Evolutionary conservation across 1,140 invertebrate species (phyloP).

Genomic region (Achatina immaculata): DNA sequence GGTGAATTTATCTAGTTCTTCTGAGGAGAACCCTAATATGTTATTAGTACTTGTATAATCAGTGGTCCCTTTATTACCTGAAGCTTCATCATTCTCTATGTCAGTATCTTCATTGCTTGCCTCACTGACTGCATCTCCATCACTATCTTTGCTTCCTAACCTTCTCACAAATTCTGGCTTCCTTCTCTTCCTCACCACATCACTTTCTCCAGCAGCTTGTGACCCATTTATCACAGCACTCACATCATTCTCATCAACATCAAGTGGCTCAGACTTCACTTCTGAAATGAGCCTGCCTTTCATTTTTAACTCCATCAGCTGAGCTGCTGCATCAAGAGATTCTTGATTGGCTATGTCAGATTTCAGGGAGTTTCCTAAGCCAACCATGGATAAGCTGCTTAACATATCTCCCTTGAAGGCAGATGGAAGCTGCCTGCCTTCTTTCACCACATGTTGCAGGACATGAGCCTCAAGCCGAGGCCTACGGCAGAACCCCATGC

Average conservation of each 20-base stretch:
- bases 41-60: neutral
- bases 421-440: neutral
- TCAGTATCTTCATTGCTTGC: neutral
- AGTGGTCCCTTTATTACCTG: neutral
- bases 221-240: conserved; percentile 1
- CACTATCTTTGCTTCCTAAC: conserved; percentile 4
- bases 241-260: neutral
- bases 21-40: conserved; percentile 7
- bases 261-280: conserved; percentile 5
- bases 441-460: conserved; percentile 41
- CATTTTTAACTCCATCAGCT: conserved; percentile 7
- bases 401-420: conserved; percentile 15
- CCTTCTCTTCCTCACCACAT: conserved; percentile 28
- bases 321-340: conserved; percentile 10
- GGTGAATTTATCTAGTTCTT: conserved; percentile 23
- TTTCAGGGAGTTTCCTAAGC: neutral
- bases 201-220: neutral
- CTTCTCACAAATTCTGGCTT: conserved; percentile 41
- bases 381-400: conserved; percentile 18
- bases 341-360: conserved; percentile 3
- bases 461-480: conserved; percentile 44
- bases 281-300: neutral
- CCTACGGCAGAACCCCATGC: conserved; percentile 46
- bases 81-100: neutral
- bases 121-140: neutral